Evolutionary conservation across 2,888 invertebrate genomes (phyloP).

Genomic region (Macrophya annulata): DNA sequence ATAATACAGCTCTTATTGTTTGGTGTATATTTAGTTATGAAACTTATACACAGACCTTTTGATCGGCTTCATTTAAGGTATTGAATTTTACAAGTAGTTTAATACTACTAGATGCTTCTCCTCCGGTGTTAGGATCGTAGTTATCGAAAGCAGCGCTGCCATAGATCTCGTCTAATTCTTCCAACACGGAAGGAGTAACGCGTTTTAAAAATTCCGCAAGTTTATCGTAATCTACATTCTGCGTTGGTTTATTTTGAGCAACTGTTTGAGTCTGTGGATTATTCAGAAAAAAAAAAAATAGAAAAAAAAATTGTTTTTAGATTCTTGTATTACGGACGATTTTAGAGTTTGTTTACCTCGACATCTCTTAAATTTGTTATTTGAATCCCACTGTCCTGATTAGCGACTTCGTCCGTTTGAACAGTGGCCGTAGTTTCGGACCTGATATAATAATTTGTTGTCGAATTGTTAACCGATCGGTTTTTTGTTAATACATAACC

Average conservation of each 20-base stretch:
- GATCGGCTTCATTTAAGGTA: conserved; percentile 65
- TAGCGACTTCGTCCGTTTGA: conserved; percentile 72
- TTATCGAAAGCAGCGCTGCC: conserved; percentile 73
- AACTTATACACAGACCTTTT: conserved; percentile 64
- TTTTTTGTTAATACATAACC: conserved; percentile 25
- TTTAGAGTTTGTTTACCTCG: conserved; percentile 64
- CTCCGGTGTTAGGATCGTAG: conserved; percentile 69
- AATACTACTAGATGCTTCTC: conserved; percentile 63
- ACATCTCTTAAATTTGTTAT: conserved; percentile 68
- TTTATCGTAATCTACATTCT: conserved; percentile 71
- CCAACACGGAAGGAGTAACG: conserved; percentile 73
- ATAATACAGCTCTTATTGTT: background rate
- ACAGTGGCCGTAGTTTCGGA: conserved; percentile 66
- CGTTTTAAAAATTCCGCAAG: conserved; percentile 74
- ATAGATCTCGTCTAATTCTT: conserved; percentile 74
- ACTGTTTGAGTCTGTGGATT: conserved; percentile 73
- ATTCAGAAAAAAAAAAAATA: background rate
- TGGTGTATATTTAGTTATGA: background rate
- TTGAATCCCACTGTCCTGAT: conserved; percentile 67
- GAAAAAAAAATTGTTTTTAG: background rate
- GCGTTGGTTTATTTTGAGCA: conserved; percentile 60
- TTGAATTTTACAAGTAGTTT: conserved; percentile 70
- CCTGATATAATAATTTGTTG: conserved; percentile 62
- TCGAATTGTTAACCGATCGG: background rate
- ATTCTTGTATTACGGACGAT: too few species aligned